phyloP scores from a whole-genome alignment of 2,797 vertebrate genomes.

The Cryptoblepharus egeriae region DNA sequence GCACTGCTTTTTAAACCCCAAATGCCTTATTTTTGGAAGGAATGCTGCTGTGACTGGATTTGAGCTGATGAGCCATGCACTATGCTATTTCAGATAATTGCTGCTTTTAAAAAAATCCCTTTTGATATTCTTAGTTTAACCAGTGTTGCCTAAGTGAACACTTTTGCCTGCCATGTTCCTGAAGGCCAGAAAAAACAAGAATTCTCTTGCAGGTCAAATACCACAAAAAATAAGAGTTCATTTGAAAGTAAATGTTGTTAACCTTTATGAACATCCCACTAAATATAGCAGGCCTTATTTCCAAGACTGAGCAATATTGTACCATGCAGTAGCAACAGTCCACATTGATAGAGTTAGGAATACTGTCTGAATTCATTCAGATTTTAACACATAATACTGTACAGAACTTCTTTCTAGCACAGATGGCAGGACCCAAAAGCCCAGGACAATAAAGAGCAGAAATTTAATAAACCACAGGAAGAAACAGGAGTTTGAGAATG shows the following conservation, averaged over 20 bases:
- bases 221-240: too few relatives aligned
- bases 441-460: not conserved
- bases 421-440: not conserved
- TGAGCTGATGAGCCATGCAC: not conserved
- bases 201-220: too few relatives aligned
- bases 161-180: not conserved
- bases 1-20: not conserved
- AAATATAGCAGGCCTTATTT: not conserved
- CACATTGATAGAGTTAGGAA: not conserved
- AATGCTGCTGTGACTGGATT: not conserved
- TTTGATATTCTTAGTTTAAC: not conserved
- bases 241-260: not conserved
- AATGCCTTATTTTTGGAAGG: not conserved
- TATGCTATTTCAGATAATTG: not conserved
- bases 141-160: not conserved
- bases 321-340: not conserved
- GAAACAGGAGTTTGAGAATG: not conserved
- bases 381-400: not conserved
- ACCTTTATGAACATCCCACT: not conserved
- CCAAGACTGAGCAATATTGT: not conserved
- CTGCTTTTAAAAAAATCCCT: not conserved
- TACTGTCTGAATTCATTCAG: not conserved
- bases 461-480: not conserved
- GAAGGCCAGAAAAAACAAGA: too few relatives aligned
- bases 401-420: not conserved